phyloP scores from a whole-genome alignment of 2,888 invertebrate species.

The Doris montereyensis region DNA sequence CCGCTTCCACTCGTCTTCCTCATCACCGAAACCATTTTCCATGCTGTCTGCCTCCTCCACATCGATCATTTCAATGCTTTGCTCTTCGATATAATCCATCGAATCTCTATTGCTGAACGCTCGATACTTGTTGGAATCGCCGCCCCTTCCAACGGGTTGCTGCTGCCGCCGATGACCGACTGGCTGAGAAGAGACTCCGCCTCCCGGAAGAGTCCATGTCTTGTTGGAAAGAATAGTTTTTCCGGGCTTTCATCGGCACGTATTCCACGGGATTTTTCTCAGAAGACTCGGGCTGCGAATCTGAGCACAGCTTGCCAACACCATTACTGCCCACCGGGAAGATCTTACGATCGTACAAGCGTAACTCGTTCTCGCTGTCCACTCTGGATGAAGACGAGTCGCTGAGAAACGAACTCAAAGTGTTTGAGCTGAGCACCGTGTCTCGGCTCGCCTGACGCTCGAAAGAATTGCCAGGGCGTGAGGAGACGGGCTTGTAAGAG shows the following conservation, averaged over 20 bases:
- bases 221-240: neutral
- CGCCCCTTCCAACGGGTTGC: neutral
- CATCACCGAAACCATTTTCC: conserved; percentile 2
- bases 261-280: too few species aligned
- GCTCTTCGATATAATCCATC: conserved; percentile 29
- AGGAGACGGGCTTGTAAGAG: conserved; percentile 15
- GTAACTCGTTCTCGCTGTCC: conserved; percentile 26
- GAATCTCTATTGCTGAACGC: neutral
- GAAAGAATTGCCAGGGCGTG: conserved; percentile 14
- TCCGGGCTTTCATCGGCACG: too few species aligned
- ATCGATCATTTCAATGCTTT: neutral
- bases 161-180: neutral
- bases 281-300: too few species aligned
- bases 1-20: neutral
- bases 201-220: neutral
- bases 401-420: conserved; percentile 47
- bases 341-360: conserved; percentile 4
- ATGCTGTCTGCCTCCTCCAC: conserved; percentile 20
- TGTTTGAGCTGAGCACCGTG: conserved; percentile 41
- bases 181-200: conserved; percentile 6
- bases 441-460: conserved; percentile 35
- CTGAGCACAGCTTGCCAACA: too few species aligned
- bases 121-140: neutral
- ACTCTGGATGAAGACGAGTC: conserved; percentile 36
- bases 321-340: too few species aligned